Base-by-base conservation (phyloP, 64 coral and sea anemone genomes). In the Acropora tenuis region DNA sequence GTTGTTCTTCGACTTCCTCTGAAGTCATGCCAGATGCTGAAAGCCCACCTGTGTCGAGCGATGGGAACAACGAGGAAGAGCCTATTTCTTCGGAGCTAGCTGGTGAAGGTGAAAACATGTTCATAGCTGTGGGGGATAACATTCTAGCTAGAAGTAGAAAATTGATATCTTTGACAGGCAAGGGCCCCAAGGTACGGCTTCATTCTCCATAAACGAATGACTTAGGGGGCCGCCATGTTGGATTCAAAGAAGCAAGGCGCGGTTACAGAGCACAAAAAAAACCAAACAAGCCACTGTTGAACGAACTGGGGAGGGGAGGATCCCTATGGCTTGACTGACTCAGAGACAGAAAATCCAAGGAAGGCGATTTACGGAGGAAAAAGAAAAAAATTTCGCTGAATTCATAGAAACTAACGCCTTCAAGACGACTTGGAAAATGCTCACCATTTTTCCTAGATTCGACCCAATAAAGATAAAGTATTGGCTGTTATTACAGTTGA, bases 91-190 rank as follows among this genome's bases (percentile, higher is more conserved):
- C 89, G 12, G 66, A 81, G 52, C 80, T 90, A 30, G 78, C 89
- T 6, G 89, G 48, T 50, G 78, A 65, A 17, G 80, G 80, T 15
- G 89, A 90, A 43, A 90, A 90, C 89, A 81, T 79, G 71, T 90
- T 81, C 65, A 90, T 58, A 75, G 78, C 78, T 42, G 55, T 45
- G 47, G 89, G 78, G 30, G 89, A 90, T 90, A 90, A 53, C 47
- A 81, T 81, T 43, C 12, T 90, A 13, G 48, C 60, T 12, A 52
- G 8, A 19, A 68, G 59, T 18, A 48, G 80, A 6, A 11, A 1
- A 12, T 48, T 85, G 82, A 73, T 65, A 69, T 71, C 61, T 10
- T 9, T 19, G 18, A 20, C 15, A 48, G 66, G 8, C 65, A 6
- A 71, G 44, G 20, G 30, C 8, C 19, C 41, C 41, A 1, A 85